Conservation (phyloP, 2,113 vertebrate species). For the cattle (Bos taurus) region ARS-UCD2.0 NC_037336.1:96270501-96271000, state of each 20-base stretch:
- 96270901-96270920: not conserved
- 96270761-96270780: rapidly evolving
- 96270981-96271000: not conserved
- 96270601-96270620: rapidly evolving
- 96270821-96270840: rapidly evolving
- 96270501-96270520: rapidly evolving
- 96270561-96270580: not conserved
- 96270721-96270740: slow-evolving; percentile 90
- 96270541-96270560: rapidly evolving
- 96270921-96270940: not conserved
- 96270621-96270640: rapidly evolving
- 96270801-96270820: not conserved
- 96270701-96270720: slow-evolving; percentile 89
- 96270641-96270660: slow-evolving; percentile 86
- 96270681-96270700: slow-evolving; percentile 92
- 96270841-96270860: not conserved
- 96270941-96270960: too few relatives aligned
- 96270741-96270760: slow-evolving; percentile 80
- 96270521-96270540: rapidly evolving
- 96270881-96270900: not conserved
- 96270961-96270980: too few relatives aligned
- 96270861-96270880: not conserved
- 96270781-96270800: not conserved
- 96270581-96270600: rapidly evolving
- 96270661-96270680: slow-evolving; percentile 96